These are phyloP conservation scores for Carposina sasakii DNA, from an alignment of 1,140 invertebrate species.

Conservation along the genomic window DNA sequence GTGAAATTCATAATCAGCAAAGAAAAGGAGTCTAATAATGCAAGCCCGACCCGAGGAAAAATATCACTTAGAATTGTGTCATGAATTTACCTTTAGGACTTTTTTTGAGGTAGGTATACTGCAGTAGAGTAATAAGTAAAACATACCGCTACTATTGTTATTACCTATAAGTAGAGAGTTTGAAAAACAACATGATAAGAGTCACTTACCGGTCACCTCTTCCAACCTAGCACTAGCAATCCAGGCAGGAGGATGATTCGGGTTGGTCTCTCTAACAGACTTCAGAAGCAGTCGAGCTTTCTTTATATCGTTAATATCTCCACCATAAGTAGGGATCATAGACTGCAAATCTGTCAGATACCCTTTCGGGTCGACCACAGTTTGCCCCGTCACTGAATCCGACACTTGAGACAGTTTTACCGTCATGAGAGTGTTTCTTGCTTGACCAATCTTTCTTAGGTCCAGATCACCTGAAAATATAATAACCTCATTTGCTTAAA, in stretches of 20 bases:
- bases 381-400: conserved; percentile 98
- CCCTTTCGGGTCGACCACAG: conserved; percentile 99
- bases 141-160: too few relatives aligned
- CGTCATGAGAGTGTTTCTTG: conserved; percentile 99
- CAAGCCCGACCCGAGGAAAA: too few relatives aligned
- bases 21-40: too few relatives aligned
- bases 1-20: too few relatives aligned
- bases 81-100: too few relatives aligned
- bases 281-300: conserved; percentile 97
- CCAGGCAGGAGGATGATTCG: conserved; percentile 99
- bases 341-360: conserved; percentile 99
- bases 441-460: conserved; percentile 98
- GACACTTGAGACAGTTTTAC: conserved; percentile 98
- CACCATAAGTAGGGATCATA: conserved; percentile 98
- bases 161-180: too few relatives aligned
- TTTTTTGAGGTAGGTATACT: too few relatives aligned
- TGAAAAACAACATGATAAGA: too few relatives aligned
- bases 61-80: too few relatives aligned
- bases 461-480: conserved; percentile 95
- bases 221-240: conserved; percentile 98
- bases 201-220: conserved; percentile 97
- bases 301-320: conserved; percentile 99
- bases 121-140: too few relatives aligned
- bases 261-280: conserved; percentile 98
- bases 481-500: too few relatives aligned